phyloP scores from a whole-genome alignment of 2,888 invertebrate genomes.

The Holacanthella duospinosa region DNA sequence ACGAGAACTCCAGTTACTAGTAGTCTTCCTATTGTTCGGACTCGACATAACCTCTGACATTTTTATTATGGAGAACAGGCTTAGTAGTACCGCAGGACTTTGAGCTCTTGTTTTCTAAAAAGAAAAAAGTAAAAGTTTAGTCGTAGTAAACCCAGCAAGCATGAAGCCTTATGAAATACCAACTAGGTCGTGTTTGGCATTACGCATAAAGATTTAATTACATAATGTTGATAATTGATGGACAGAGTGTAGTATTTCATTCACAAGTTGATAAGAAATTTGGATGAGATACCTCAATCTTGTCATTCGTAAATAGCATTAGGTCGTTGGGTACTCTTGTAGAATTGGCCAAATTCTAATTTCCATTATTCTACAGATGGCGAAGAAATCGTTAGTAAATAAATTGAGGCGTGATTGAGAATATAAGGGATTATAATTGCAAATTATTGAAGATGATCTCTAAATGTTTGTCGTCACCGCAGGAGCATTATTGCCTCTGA shows the following conservation, averaged over 20 bases:
- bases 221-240: neutral
- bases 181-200: neutral
- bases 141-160: conserved; percentile 1
- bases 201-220: neutral
- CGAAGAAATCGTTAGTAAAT: too few species aligned
- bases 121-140: neutral
- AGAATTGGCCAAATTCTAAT: neutral
- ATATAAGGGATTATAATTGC: too few species aligned
- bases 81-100: neutral
- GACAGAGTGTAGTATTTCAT: neutral
- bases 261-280: neutral
- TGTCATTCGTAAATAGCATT: neutral
- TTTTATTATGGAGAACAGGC: neutral
- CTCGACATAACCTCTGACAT: neutral
- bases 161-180: too few species aligned
- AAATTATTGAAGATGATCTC: too few species aligned
- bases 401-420: neutral
- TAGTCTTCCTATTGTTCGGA: neutral
- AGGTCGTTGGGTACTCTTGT: neutral
- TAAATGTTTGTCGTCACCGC: too few species aligned
- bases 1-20: conserved; percentile 18
- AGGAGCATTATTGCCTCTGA: too few species aligned
- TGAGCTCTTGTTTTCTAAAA: too few species aligned
- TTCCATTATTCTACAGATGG: too few species aligned
- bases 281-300: neutral